Conservation (phyloP, 1,140 invertebrate species). For the Microvelia longipes region DNA sequence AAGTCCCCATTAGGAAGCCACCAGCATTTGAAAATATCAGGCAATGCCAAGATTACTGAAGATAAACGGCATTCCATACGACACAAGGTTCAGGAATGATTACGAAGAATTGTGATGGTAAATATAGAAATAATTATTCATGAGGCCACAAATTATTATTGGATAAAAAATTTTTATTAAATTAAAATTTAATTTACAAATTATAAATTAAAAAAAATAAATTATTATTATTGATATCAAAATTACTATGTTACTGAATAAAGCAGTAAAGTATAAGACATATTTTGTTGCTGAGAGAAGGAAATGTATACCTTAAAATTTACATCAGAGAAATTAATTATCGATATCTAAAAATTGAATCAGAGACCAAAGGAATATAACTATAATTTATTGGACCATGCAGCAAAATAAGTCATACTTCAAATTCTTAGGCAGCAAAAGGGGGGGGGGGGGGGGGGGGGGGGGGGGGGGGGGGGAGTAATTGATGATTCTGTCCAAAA, state of each 20-base stretch:
- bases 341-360: too few relatives aligned
- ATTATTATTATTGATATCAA: neutral
- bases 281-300: too few relatives aligned
- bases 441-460: too few relatives aligned
- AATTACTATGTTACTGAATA: neutral
- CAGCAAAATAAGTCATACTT: too few relatives aligned
- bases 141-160: neutral
- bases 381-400: too few relatives aligned
- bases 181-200: neutral
- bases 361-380: too few relatives aligned
- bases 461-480: too few relatives aligned
- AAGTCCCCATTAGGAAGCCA: conserved; percentile 87
- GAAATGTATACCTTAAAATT: too few relatives aligned
- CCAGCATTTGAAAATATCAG: conserved; percentile 97
- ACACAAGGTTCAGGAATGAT: conserved; percentile 14
- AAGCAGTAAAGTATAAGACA: neutral
- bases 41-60: conserved; percentile 95
- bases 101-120: neutral
- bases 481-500: too few relatives aligned
- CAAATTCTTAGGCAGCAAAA: too few relatives aligned
- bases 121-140: neutral
- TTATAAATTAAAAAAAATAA: neutral
- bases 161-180: neutral
- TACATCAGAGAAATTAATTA: too few relatives aligned
- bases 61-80: conserved; percentile 94